Percentiles rank a stretch among this genome's conserved stretches.
Evolutionary conservation across 2,888 invertebrate species (phyloP).

Genomic region (Dryobota labecula): DNA sequence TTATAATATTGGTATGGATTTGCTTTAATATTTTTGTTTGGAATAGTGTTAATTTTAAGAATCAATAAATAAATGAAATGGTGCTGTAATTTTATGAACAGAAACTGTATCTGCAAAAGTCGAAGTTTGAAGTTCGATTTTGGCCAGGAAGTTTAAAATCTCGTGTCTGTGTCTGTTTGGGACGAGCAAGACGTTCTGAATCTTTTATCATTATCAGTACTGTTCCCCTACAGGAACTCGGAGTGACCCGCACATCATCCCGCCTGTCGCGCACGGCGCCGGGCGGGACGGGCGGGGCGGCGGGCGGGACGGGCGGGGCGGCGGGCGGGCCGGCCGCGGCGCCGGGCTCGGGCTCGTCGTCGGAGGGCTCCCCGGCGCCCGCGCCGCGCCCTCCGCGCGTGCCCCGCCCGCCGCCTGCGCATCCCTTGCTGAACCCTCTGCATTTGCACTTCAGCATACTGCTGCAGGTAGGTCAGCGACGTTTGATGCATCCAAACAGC

Average conservation of each 20-base stretch:
- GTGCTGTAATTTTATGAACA: no score
- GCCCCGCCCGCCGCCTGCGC: slow-evolving; percentile 69
- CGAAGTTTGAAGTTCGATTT: no score
- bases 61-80: no score
- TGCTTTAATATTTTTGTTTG: no score
- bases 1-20: no score
- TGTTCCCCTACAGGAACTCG: slow-evolving; percentile 89
- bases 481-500: no score
- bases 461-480: slow-evolving; percentile 91
- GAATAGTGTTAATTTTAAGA: no score
- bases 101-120: no score
- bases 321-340: slow-evolving; percentile 84
- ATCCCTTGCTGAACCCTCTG: slow-evolving; percentile 94
- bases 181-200: not conserved
- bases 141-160: no score
- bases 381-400: slow-evolving; percentile 84
- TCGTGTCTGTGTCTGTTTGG: no score
- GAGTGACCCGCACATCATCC: slow-evolving; percentile 95
- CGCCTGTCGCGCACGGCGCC: slow-evolving; percentile 92
- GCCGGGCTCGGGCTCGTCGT: slow-evolving; percentile 88
- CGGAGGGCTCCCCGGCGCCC: slow-evolving; percentile 82
- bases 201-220: not conserved
- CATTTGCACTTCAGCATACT: slow-evolving; percentile 97
- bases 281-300: slow-evolving; percentile 74
- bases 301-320: slow-evolving; percentile 81